Conservation (phyloP, 1,140 invertebrate genomes). For the Dreissena polymorpha region DNA sequence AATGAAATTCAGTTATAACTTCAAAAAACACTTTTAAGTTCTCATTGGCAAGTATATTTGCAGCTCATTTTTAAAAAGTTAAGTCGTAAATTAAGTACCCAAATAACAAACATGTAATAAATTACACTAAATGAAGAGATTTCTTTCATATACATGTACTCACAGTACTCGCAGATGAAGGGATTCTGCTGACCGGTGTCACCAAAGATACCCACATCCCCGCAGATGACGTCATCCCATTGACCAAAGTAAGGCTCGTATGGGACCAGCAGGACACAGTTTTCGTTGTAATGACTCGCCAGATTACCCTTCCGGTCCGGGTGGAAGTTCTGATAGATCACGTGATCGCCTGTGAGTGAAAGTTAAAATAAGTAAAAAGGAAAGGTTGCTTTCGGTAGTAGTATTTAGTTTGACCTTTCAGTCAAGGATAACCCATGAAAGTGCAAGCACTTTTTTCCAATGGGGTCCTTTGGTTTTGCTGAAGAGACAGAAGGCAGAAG, state of each 20-base stretch:
- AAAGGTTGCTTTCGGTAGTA: neutral
- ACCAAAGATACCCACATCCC: constrained; percentile 9
- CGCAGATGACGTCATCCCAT: constrained; percentile 51
- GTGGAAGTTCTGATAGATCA: constrained; percentile 33
- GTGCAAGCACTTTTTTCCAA: too few relatives aligned
- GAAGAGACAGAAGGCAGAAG: too few relatives aligned
- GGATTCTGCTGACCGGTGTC: constrained; percentile 46
- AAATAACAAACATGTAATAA: too few relatives aligned
- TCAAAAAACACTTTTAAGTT: too few relatives aligned
- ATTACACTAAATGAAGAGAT: too few relatives aligned
- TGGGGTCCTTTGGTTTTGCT: too few relatives aligned
- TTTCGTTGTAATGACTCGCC: constrained; percentile 41
- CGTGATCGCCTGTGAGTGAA: constrained; percentile 28
- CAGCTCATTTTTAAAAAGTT: too few relatives aligned
- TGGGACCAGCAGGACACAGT: constrained; percentile 41
- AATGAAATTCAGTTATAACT: too few relatives aligned
- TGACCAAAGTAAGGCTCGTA: constrained; percentile 42
- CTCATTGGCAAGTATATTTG: too few relatives aligned
- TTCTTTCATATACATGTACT: neutral
- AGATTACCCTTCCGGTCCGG: constrained; percentile 39
- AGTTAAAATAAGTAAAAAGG: neutral
- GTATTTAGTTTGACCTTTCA: neutral
- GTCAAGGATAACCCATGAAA: too few relatives aligned
- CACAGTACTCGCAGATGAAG: constrained; percentile 48
- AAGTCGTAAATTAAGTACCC: too few relatives aligned